A percentile compares a stretch with the other conserved stretches of the same genome.
Evolutionary conservation across 2,797 vertebrate genomes (phyloP).

Genomic region (Erpetoichthys calabaricus): DNA sequence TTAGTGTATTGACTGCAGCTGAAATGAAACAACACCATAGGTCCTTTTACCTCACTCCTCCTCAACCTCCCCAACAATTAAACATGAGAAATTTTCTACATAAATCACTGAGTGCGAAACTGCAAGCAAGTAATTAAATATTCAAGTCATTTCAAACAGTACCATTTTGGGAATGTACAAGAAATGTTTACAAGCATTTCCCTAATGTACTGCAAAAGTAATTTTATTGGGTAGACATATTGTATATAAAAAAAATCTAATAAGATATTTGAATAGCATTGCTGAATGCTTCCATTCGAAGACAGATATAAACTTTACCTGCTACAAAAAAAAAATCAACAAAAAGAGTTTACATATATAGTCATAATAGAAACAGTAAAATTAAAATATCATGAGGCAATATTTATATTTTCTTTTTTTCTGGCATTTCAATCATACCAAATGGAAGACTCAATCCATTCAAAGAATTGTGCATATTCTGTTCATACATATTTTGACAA

Average conservation of each 20-base stretch:
- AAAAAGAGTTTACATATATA: constrained; percentile 3
- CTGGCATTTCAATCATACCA: neutral
- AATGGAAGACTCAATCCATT: too few relatives aligned
- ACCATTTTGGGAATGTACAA: neutral
- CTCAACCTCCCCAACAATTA: constrained; percentile 48
- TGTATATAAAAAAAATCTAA: too few relatives aligned
- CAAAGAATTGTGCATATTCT: too few relatives aligned
- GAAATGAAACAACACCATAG: constrained; percentile 19
- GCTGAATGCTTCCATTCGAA: too few relatives aligned
- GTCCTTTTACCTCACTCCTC: constrained; percentile 4
- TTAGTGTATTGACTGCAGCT: constrained; percentile 21
- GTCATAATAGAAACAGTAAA: neutral
- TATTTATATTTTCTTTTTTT: neutral
- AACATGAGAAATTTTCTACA: constrained; percentile 51
- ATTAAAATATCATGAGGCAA: neutral
- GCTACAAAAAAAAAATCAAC: neutral
- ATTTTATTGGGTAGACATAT: too few relatives aligned
- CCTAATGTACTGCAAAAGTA: too few relatives aligned
- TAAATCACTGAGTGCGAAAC: constrained; percentile 47
- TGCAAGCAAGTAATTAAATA: constrained; percentile 51
- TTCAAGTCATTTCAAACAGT: constrained; percentile 16
- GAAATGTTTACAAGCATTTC: constrained; percentile 3
- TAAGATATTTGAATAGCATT: too few relatives aligned
- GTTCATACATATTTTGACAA: too few relatives aligned
- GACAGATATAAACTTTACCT: too few relatives aligned